Evolutionary conservation across 2,113 vertebrate species (phyloP), one percentile per base, ranked within the genome.

Genomic region (Grantiella picta): DNA sequence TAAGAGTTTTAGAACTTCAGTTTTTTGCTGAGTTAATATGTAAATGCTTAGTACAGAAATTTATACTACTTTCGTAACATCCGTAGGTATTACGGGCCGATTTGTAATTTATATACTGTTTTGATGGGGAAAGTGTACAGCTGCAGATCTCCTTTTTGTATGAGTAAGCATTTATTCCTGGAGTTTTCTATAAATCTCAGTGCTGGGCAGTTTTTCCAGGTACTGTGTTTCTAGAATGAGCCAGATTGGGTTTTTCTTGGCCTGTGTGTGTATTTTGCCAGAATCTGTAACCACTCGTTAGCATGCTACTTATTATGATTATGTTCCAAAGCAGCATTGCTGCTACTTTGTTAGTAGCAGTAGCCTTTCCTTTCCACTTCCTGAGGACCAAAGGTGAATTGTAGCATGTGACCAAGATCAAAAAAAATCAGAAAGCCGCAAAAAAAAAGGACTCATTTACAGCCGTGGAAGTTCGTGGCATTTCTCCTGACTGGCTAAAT

Each of bases 1-100:
- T 89, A 90, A 84, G 61, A 92, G 78, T 70, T 94, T 59, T 91
- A 84, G 76, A 90, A 65, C 77, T 92, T 92, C 38, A 53, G 25
- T 78, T 94, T 96, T 88, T 90, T 92, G 38, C 64, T 59, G 77
- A 94, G 86, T 92, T 91, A 54, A 68, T 94, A 12, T 75, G 40
- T 87, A 69, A 60, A 21, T 36, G 22, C 83, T 94, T 28, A 86
- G 68, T 72, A 73, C 49, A 93, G 90, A 83, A 86, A 85, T 73
- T 25, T 5, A 0, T 82, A 52, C 72, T 52, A 64, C 22, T 16
- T 23, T 72, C 5, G 11, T 68, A 38, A 52, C 28, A 44, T 44
- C 42, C 82, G 29, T 47, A 64, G 78, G 64, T 70, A 36, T 70
- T 42, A 59, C 2, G 12, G 65, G 10, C 38, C 84, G 45, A 65